A percentile compares a stretch with the other conserved stretches of the same genome.
phyloP scores from a whole-genome alignment of 2,113 vertebrate genomes.

The Sclerurus mexicanus region DNA sequence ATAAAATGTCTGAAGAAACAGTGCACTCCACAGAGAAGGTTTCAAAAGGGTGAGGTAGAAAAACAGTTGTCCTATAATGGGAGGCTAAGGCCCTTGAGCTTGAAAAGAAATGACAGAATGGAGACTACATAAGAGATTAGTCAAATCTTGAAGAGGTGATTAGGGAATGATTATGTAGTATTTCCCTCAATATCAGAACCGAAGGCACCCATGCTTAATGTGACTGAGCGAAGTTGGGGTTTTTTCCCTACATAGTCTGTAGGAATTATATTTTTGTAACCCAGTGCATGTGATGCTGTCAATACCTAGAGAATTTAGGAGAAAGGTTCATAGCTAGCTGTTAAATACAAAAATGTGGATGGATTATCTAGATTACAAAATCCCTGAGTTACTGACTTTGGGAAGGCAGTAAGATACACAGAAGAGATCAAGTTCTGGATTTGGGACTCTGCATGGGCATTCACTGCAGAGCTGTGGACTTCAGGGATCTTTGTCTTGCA shows the following conservation, averaged over 20 bases:
- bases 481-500: not conserved
- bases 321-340: not conserved
- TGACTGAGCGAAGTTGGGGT: not conserved
- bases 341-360: not conserved
- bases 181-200: not conserved
- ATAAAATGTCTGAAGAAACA: not conserved
- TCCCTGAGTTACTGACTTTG: not conserved
- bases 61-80: not conserved
- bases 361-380: not conserved
- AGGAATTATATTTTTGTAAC: not conserved
- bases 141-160: not conserved
- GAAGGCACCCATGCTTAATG: not conserved
- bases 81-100: not conserved
- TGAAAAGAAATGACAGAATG: not conserved
- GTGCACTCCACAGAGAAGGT: not conserved
- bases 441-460: not conserved
- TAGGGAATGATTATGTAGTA: not conserved
- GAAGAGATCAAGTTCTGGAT: not conserved
- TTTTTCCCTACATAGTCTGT: accelerated
- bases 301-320: not conserved
- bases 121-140: not conserved
- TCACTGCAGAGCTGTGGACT: not conserved
- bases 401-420: not conserved
- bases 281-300: not conserved
- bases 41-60: not conserved